Base-by-base conservation (phyloP, 2,888 invertebrate species). In the Volucella zonaria region DNA sequence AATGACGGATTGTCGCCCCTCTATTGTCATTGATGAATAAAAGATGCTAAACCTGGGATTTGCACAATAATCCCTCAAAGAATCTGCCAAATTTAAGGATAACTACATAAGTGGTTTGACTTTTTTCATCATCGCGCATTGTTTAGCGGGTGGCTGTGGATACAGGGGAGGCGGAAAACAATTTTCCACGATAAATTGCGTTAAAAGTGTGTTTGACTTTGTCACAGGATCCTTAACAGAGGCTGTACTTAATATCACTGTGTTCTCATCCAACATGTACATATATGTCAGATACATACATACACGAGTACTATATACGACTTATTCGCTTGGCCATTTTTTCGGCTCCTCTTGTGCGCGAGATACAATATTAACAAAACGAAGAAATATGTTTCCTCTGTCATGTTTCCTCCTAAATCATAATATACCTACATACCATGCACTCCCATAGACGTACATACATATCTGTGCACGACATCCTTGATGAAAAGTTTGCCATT, bases 11-110 rank as follows among this genome's bases (percentile, higher is more conserved):
- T 23, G 3, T 23, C 4, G 23, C 14, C 49, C 49, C 12, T 14
- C 18, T 61, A 43, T 15, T 59, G 59, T 61, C 43, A 43, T 43
- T 23, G 23, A 4, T 23, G 43, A 43, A 15, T 14, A 74, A 64
- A 74, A 52, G 52, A 73, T 74, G 64, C 49, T 74, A 74, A 64
- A 64, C 74, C 64, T 3, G 64, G 64, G 64, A 56, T 64, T 74
- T 74, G 4, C 3, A 47, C 64, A 56, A 49, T 64, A 74, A 74
- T 74, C 74, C 49, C 14, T 56, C 18, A 23, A 23, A 56, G 64
- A 64, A 45, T 74, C 52, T 56, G 15, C 15, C 31, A 58, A 58
- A 31, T 38, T 58, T 42, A 51, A 56, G 47, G 23, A 23, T 42
- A 42, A 18, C 40, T 31, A 31, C 31, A 31, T 40, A 66, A 74